Evolutionary conservation across 1,140 invertebrate genomes (phyloP).

Genomic region (Globodera ellingtonae): DNA sequence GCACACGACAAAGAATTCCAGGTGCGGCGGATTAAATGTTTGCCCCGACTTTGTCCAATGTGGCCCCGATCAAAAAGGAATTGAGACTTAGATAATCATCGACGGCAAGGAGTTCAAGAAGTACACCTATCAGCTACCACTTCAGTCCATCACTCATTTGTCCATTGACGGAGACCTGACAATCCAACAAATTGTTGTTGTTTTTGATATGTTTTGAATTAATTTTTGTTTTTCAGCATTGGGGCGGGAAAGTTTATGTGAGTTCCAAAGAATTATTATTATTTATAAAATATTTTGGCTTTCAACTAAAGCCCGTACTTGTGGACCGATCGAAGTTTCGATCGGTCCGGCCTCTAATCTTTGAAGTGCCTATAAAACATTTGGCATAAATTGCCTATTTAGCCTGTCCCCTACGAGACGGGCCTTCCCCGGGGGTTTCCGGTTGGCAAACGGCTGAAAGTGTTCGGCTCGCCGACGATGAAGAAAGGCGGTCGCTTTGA

Average conservation of each 20-base stretch:
- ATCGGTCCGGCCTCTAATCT: too few relatives aligned
- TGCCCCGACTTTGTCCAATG: too few relatives aligned
- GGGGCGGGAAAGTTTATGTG: constrained; percentile 64
- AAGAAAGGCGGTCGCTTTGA: constrained; percentile 64
- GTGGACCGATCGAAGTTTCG: too few relatives aligned
- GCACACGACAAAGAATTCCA: constrained; percentile 63
- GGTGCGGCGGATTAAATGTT: constrained; percentile 19
- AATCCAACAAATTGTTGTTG: constrained; percentile 51
- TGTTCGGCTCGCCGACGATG: constrained; percentile 54
- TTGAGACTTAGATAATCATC: constrained; percentile 38
- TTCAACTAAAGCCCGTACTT: too few relatives aligned
- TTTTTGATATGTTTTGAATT: not conserved
- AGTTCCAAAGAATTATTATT: constrained; percentile 34
- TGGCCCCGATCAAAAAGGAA: too few relatives aligned
- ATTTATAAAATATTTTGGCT: not conserved
- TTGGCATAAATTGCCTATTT: constrained; percentile 5
- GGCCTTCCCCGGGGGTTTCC: constrained; percentile 56
- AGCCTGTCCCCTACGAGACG: constrained; percentile 57
- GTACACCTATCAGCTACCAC: constrained; percentile 62
- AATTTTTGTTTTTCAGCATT: constrained; percentile 39
- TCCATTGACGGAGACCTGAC: constrained; percentile 62
- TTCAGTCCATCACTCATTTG: constrained; percentile 57
- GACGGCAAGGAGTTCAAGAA: constrained; percentile 65
- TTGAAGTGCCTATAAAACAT: too few relatives aligned
- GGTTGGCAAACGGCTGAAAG: constrained; percentile 56